phyloP scores from a whole-genome alignment of 2,113 vertebrate genomes.

The Coracopsis vasa region DNA sequence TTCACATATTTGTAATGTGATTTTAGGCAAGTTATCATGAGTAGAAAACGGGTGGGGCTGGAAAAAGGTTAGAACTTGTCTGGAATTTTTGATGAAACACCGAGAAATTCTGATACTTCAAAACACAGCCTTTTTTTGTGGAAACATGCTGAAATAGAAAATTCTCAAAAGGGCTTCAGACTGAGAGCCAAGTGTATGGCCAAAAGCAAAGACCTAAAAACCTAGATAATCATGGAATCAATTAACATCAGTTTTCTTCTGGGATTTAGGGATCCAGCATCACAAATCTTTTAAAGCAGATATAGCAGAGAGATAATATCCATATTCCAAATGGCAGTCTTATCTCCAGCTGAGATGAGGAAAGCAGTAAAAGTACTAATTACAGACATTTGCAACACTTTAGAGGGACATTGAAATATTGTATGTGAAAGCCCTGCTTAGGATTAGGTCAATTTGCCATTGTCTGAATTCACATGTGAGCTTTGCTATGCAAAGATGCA shows the following conservation, averaged over 20 bases:
- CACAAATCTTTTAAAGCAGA: background rate
- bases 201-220: background rate
- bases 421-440: background rate
- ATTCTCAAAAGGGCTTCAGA: background rate
- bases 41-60: background rate
- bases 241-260: background rate
- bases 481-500: background rate
- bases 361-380: background rate
- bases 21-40: conserved; percentile 7
- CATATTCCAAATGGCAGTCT: background rate
- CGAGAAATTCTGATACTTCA: conserved; percentile 1
- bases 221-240: background rate
- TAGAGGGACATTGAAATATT: background rate
- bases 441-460: background rate
- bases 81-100: conserved; percentile 7
- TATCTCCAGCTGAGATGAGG: background rate
- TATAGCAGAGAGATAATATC: background rate
- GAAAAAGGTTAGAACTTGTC: conserved; percentile 36
- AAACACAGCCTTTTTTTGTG: background rate
- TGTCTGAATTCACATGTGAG: background rate
- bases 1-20: background rate
- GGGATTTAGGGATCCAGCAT: background rate
- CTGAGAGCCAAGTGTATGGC: background rate
- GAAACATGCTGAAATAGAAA: background rate
- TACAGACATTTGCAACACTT: background rate